Base-by-base conservation (phyloP, 2,113 vertebrate genomes). In the Zosterops pallidus region DNA sequence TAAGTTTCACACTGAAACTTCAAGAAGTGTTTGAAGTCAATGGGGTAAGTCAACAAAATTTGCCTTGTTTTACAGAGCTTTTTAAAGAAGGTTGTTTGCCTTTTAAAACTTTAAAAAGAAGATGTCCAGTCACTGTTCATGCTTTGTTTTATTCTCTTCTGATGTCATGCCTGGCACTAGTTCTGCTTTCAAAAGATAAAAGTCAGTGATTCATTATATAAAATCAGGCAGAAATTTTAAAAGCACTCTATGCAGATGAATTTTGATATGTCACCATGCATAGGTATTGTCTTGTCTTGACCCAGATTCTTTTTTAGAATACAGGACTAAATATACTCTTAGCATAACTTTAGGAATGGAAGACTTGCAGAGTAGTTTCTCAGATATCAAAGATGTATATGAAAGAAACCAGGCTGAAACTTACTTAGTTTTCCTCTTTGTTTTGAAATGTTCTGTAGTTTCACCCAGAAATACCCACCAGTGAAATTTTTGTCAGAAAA, bases 401-500 rank as follows among this genome's bases (percentile, higher is more conserved):
- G 44, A 60, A 63, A 56, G 57, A 19, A 88, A 63, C 20, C 75
- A 83, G 26, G 16, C 5, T 83, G 71, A 83, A 90, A 77, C 60
- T 95, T 55, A 94, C 3, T 1, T 57, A 5, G 2, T 67, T 86
- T 70, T 94, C 52, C 89, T 91, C 41, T 85, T 94, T 91, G 56
- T 94, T 94, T 97, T 95, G 44, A 74, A 86, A 57, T 96, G 8
- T 96, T 97, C 55, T 87, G 15, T 97, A 99, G 99, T 97, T 98
- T 99, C 95, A 99, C 98, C 67, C 99, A 99, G 97, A 99, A 99
- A 97, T 99, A 99, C 63, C 99, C 99, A 19, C 99, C 99, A 1
- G 99, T 99, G 91, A 99, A 99, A 97, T 99, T 99, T 97, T 98
- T 99, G 62, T 99, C 99, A 14, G 99, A 99, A 97, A 99, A 99